A percentile compares a stretch with the other conserved stretches of the same genome.
Conservation (phyloP, 1,140 invertebrate genomes). For the Antheraea mylitta region DNA sequence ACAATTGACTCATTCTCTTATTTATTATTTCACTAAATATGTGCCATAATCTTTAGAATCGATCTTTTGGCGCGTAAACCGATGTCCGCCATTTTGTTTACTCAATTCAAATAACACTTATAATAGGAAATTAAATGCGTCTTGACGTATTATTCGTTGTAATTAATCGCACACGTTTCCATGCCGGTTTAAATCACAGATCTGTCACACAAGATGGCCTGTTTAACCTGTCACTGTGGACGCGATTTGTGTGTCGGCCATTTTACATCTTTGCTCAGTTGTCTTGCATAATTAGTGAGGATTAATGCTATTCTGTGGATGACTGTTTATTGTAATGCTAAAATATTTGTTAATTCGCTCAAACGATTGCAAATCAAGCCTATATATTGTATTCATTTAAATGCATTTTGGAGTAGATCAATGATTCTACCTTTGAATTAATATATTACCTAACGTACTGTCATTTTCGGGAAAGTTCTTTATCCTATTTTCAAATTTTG, state of each 20-base stretch:
- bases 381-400: neutral
- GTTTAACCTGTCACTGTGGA: slow-evolving; percentile 68
- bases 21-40: too few relatives aligned
- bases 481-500: too few relatives aligned
- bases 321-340: slow-evolving; percentile 47
- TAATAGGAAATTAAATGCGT: slow-evolving; percentile 63
- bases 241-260: slow-evolving; percentile 67
- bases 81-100: slow-evolving; percentile 43
- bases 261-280: slow-evolving; percentile 64
- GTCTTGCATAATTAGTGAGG: slow-evolving; percentile 70
- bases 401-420: neutral
- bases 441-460: too few relatives aligned
- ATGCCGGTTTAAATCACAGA: slow-evolving; percentile 59
- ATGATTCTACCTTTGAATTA: too few relatives aligned
- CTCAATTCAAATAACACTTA: slow-evolving; percentile 37
- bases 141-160: slow-evolving; percentile 57
- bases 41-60: neutral
- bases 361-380: neutral
- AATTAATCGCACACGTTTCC: slow-evolving; percentile 67
- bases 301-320: slow-evolving; percentile 67
- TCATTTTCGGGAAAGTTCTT: too few relatives aligned
- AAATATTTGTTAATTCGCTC: neutral
- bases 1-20: too few relatives aligned
- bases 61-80: slow-evolving; percentile 15
- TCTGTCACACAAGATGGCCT: slow-evolving; percentile 64